Evolutionary conservation across 2,113 vertebrate genomes (phyloP).

Genomic region (Potamarius usumacintae): DNA sequence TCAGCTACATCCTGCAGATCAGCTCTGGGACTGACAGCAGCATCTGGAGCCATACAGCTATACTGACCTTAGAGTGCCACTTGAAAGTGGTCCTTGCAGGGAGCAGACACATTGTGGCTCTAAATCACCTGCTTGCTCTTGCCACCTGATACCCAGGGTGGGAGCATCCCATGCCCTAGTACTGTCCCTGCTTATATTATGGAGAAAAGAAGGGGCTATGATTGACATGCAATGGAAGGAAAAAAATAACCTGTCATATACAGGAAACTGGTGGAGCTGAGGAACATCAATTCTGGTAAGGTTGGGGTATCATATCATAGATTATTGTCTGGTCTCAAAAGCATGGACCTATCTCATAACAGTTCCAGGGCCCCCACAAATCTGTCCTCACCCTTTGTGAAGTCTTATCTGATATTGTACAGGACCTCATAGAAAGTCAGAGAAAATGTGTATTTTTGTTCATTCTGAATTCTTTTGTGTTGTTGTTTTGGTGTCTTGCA

Average conservation of each 20-base stretch:
- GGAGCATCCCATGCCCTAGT: slow-evolving; percentile 41
- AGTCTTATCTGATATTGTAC: background rate
- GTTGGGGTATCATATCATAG: slow-evolving; percentile 21
- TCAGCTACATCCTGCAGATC: slow-evolving; percentile 75
- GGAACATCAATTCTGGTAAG: slow-evolving; percentile 61
- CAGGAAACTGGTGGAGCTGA: slow-evolving; percentile 67
- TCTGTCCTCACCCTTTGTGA: background rate
- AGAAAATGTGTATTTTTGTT: background rate
- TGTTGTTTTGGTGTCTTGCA: background rate
- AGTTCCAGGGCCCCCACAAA: background rate
- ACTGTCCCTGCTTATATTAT: slow-evolving; percentile 27
- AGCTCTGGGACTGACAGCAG: slow-evolving; percentile 81
- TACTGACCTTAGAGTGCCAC: slow-evolving; percentile 77
- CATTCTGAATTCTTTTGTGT: background rate
- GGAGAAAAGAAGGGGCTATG: background rate
- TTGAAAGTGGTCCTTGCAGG: slow-evolving; percentile 80
- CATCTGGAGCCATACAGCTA: slow-evolving; percentile 77
- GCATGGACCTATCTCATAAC: background rate
- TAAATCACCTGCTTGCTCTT: slow-evolving; percentile 78
- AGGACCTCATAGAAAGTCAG: background rate
- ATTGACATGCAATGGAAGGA: slow-evolving; percentile 50
- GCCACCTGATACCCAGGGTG: slow-evolving; percentile 69
- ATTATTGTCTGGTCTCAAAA: slow-evolving; percentile 30
- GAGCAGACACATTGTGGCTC: slow-evolving; percentile 68
- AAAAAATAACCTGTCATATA: slow-evolving; percentile 71